Base-by-base conservation (phyloP, 2,888 invertebrate genomes). In the Drosophila anomalipes region DNA sequence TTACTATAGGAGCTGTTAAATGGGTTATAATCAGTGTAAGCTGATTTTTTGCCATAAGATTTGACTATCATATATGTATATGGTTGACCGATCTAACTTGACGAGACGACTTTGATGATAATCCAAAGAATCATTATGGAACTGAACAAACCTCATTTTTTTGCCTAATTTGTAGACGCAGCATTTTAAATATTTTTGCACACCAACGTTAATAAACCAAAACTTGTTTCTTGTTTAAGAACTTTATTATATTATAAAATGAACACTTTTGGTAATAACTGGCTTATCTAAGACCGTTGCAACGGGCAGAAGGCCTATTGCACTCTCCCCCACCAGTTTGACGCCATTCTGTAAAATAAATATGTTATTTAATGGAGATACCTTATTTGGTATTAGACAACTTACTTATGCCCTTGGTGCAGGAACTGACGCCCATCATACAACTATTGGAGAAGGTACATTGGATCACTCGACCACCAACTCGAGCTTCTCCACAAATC, bases 401-500 rank as follows among this genome's bases (percentile, higher is more conserved):
- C 73, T 54, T 56, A 76, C 74, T 68, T 16, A 74, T 74, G 32
- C 58, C 22, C 0, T 44, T 53, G 1, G 0, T 19, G 12, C 77
- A 78, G 22, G 37, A 57, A 47, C 30, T 78, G 6, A 12, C 30
- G 3, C n/a, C 10, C 77, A 77, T 58, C 2, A 0, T 0, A 19
- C 77, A 78, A 6, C 41, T 7, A 16, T 62, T 78, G 9, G 74
- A 61, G 32, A 78, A 78, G 16, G 54, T 28, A 28, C 77, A 78
- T 19, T 57, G 66, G 19, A 74, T 26, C 4, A 0, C 3, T 19
- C 28, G 32, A 12, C 70, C 77, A 6, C 19, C 9, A n/a, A 77
- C n/a, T 9, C 9, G 16, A 14, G 74, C 70, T 41, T 58, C 28
- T 10, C 49, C 77, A 59, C 77, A 77, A n/a, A 70, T 47, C 14